Conservation (phyloP, 2,113 vertebrate genomes). For the Loxodonta africana region DNA sequence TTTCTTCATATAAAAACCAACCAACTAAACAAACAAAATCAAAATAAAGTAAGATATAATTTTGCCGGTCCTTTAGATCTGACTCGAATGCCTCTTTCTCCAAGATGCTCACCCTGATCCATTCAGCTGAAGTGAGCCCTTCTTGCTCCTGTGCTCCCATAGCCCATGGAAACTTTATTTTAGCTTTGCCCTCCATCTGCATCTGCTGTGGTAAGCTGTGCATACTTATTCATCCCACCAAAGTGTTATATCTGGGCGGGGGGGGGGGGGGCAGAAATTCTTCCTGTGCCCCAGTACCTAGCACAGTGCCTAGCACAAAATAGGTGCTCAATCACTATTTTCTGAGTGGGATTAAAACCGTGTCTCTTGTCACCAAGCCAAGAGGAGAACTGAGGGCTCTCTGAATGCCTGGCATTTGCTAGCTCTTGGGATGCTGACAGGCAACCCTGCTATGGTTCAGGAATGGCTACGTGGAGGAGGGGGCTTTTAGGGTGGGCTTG, state of each 20-base stretch:
- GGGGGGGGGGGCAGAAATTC: neutral
- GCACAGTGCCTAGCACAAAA: rapidly evolving
- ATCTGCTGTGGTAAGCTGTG: rapidly evolving
- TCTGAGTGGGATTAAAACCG: neutral
- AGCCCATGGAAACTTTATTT: rapidly evolving
- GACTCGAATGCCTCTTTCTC: neutral
- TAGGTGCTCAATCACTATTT: neutral
- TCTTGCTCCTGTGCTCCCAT: neutral
- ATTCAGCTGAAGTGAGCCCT: rapidly evolving
- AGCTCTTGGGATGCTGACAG: neutral
- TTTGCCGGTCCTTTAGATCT: neutral
- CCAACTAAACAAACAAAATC: neutral
- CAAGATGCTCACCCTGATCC: rapidly evolving
- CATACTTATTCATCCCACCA: rapidly evolving
- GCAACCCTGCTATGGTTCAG: neutral
- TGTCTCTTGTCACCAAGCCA: neutral
- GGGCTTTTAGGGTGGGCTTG: neutral
- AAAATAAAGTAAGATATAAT: neutral
- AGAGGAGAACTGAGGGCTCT: neutral
- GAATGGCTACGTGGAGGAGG: neutral
- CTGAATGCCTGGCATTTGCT: neutral
- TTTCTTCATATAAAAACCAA: neutral
- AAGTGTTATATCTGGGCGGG: neutral
- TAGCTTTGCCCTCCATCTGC: rapidly evolving
- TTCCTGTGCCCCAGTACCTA: neutral